Evolutionary conservation across 2,113 vertebrate genomes (phyloP), one percentile per base, ranked within the genome.

Genomic region (Prunella fulvescens): DNA sequence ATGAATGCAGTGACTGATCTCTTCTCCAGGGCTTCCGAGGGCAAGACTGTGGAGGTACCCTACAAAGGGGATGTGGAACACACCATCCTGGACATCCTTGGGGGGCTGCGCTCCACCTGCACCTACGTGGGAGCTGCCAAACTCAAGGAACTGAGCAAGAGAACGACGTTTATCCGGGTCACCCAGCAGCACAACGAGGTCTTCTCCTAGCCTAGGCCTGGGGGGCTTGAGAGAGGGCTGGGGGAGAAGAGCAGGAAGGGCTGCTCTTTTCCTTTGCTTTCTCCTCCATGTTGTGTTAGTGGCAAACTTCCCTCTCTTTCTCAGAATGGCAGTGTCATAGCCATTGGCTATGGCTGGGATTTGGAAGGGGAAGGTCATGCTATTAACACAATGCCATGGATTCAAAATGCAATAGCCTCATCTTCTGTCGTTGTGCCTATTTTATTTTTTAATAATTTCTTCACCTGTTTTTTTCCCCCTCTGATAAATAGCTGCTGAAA

Each of bases 101-200:
- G 99, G 4, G 99, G 99, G 20, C 98, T 99, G 76, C 98, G 99
- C 76, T 99, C 99, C 91, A 99, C 99, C 80, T 99, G 99, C 95
- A 99, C 99, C 58, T 99, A 99, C 0, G 99, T 99, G 93, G 99
- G 99, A 77, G 99, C 99, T 5, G 99, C 99, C 95, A 99, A 98
- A 91, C 99, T 99, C 76, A 99, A 99, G 94, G 99, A 99, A 97
- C 98, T 99, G 91, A 99, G 99, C 97, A 97, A 98, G 90, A 98
- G 99, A 93, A 99, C 99, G 3, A 99, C 99, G 0, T 99, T 99
- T 94, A 99, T 99, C 97, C 98, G 99, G 5, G 99, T 99, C 95
- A 99, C 99, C 40, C 99, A 99, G 88, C 99, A 99, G 95, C 98
- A 99, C 89, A 99, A 98, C 86, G 97, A 98, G 2, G 98, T 99